Conservation (phyloP, 1,140 invertebrate genomes). For the Centruroides sculpturatus region DNA sequence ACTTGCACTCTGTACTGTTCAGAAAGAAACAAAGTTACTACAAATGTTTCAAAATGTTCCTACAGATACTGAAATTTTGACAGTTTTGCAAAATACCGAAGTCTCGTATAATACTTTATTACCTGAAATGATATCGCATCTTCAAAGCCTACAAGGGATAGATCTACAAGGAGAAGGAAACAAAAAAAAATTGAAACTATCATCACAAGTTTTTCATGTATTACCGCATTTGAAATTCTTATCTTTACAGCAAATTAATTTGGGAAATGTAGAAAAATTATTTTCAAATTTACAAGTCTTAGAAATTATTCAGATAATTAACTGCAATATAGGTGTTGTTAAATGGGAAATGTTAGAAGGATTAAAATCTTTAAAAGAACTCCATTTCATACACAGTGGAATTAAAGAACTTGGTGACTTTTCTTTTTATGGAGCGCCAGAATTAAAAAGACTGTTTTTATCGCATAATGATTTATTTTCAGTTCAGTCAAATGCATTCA, state of each 20-base stretch:
- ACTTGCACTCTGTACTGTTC: slow-evolving; percentile 5
- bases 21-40: slow-evolving; percentile 1
- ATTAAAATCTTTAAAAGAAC: slow-evolving; percentile 38
- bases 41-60: slow-evolving; percentile 2
- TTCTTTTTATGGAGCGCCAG: slow-evolving; percentile 47
- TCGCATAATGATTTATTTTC: slow-evolving; percentile 44
- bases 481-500: slow-evolving; percentile 46
- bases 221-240: slow-evolving; percentile 3
- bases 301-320: slow-evolving; percentile 10
- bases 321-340: slow-evolving; percentile 41
- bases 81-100: slow-evolving; percentile 4
- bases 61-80: slow-evolving; percentile 4
- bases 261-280: slow-evolving; percentile 5
- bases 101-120: not conserved
- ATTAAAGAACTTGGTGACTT: slow-evolving; percentile 48
- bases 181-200: slow-evolving; percentile 1
- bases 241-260: slow-evolving; percentile 6
- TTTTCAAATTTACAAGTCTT: slow-evolving; percentile 5
- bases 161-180: slow-evolving; percentile 8
- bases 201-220: slow-evolving; percentile 3
- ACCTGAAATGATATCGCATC: not conserved
- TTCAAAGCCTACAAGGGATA: slow-evolving; percentile 4
- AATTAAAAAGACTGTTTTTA: slow-evolving; percentile 43
- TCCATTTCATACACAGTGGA: slow-evolving; percentile 45
- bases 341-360: slow-evolving; percentile 55